Percentiles rank a stretch among this genome's conserved stretches.
These are phyloP conservation scores for Hyperopisus bebe DNA, from an alignment of 2,113 vertebrate genomes.

Conservation along the genomic window DNA sequence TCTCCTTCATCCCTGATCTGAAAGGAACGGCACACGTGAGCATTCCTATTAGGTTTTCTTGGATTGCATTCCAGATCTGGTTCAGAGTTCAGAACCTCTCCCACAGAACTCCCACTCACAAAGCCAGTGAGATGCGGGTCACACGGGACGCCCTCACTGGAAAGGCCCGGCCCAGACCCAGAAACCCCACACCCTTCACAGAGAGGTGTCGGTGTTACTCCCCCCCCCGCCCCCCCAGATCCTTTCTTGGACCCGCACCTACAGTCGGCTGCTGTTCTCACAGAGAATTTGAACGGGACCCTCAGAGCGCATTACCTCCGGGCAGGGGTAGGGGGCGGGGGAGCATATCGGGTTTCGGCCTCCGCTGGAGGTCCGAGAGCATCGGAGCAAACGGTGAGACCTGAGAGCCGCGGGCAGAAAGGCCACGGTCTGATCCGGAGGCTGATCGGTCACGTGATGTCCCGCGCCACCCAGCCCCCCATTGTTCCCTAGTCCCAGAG, in stretches of 20 bases:
- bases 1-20: neutral
- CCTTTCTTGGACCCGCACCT: neutral
- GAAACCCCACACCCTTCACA: neutral
- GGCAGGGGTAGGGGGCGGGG: neutral
- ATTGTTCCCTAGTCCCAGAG: constrained; percentile 32
- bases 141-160: neutral
- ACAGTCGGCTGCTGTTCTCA: neutral
- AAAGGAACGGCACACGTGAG: neutral
- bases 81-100: neutral
- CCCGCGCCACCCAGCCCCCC: constrained; percentile 23
- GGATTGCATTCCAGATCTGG: neutral
- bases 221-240: neutral
- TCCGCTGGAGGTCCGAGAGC: neutral
- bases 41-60: neutral
- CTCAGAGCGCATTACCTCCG: neutral
- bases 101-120: neutral
- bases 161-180: neutral
- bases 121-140: neutral
- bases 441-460: constrained; percentile 44
- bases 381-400: neutral
- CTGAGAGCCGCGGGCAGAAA: constrained; percentile 38
- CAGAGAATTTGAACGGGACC: neutral
- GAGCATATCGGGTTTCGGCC: neutral
- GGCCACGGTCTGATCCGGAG: constrained; percentile 50
- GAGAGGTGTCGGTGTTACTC: neutral